phyloP scores from a whole-genome alignment of 30 jellyfish, hydroid and myxozoan species.

The Morbakka virulenta region DNA sequence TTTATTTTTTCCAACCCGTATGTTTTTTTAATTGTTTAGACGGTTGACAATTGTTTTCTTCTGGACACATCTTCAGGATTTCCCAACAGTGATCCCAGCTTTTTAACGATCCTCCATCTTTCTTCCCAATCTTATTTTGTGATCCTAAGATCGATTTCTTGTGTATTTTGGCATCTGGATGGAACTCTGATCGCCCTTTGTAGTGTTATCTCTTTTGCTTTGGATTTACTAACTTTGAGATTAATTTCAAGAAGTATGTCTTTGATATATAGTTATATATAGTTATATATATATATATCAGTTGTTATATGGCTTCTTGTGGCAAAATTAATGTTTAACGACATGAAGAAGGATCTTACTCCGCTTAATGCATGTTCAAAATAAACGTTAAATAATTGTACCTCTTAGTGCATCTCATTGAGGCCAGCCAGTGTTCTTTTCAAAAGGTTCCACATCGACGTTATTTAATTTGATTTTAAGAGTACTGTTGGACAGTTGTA shows the following conservation, averaged over 20 bases:
- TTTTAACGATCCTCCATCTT: neutral
- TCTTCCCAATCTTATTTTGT: neutral
- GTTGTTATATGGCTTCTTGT: slow-evolving; percentile 43
- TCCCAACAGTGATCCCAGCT: slow-evolving; percentile 18
- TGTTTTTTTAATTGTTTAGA: neutral
- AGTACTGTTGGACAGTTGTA: slow-evolving; percentile 17
- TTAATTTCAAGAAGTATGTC: too few species aligned
- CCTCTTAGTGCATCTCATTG: slow-evolving; percentile 48
- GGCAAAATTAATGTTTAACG: slow-evolving; percentile 34
- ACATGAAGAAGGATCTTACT: slow-evolving; percentile 14
- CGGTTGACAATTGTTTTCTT: slow-evolving; percentile 23
- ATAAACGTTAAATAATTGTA: slow-evolving; percentile 38
- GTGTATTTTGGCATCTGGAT: too few species aligned
- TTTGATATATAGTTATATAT: neutral
- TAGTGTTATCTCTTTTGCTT: too few species aligned
- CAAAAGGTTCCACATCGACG: slow-evolving; percentile 28
- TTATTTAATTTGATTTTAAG: slow-evolving; percentile 15
- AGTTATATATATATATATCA: slow-evolving; percentile 5
- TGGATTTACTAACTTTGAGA: too few species aligned
- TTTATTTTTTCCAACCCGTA: neutral
- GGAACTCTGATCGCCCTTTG: too few species aligned
- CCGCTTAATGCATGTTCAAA: slow-evolving; percentile 32
- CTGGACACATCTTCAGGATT: slow-evolving; percentile 18
- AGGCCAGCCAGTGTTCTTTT: slow-evolving; percentile 34
- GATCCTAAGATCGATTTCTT: neutral